phyloP scores from a whole-genome alignment of 2,113 vertebrate genomes.

The Podilymbus podiceps region DNA sequence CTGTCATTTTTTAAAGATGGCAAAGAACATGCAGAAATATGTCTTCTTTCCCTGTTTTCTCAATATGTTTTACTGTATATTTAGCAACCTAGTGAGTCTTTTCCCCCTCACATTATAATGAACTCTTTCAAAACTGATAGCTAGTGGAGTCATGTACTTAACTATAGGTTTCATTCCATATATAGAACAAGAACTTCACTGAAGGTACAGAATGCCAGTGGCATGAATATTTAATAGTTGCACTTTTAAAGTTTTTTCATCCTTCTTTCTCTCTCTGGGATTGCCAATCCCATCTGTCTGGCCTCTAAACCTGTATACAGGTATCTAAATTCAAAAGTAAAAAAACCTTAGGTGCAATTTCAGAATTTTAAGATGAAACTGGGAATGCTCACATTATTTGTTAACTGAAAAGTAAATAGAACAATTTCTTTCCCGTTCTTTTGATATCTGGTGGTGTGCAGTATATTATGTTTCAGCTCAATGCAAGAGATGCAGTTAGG shows the following conservation, averaged over 20 bases:
- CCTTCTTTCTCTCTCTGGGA: slow-evolving; percentile 4
- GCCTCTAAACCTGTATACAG: background rate
- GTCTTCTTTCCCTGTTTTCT: background rate
- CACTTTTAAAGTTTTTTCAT: slow-evolving; percentile 27
- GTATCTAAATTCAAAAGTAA: background rate
- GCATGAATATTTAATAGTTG: slow-evolving; percentile 46
- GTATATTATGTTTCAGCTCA: background rate
- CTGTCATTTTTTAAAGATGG: background rate
- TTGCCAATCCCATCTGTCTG: slow-evolving; percentile 12
- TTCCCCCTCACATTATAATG: background rate
- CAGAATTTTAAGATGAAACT: background rate
- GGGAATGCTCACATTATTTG: background rate
- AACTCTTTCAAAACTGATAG: slow-evolving; percentile 20
- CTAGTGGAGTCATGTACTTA: slow-evolving; percentile 8
- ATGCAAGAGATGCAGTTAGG: background rate
- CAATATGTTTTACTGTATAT: background rate
- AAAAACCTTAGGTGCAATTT: background rate
- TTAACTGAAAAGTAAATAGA: background rate
- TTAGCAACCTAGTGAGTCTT: background rate
- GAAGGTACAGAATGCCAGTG: slow-evolving; percentile 12
- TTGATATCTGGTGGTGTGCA: background rate
- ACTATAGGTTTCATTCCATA: background rate
- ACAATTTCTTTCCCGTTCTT: background rate
- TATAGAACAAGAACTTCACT: slow-evolving; percentile 8
- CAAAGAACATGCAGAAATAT: background rate